Conservation (phyloP, 1,140 invertebrate species). For the Brachionus koreanus region DNA sequence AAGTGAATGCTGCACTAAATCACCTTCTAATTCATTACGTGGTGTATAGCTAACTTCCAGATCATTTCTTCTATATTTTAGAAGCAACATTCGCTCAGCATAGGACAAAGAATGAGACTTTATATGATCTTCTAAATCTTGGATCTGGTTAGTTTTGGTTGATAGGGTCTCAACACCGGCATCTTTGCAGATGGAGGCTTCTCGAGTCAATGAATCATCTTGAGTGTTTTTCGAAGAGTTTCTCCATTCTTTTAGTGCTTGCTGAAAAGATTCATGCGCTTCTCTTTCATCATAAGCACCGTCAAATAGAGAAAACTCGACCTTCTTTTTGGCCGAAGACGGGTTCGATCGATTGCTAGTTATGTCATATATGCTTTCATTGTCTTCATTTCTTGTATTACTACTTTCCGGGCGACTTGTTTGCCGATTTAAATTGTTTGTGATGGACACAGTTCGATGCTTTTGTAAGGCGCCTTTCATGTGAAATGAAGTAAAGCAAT, state of each 20-base stretch:
- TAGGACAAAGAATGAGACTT: conserved; percentile 46
- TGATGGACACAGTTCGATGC: conserved; percentile 55
- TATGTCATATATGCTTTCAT: conserved; percentile 9
- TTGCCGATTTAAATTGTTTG: conserved; percentile 45
- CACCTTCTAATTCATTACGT: not conserved
- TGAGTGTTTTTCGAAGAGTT: not conserved
- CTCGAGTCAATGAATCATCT: not conserved
- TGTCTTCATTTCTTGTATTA: not conserved
- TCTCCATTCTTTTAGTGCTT: conserved; percentile 56
- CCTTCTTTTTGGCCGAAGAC: not conserved
- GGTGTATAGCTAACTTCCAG: conserved; percentile 44
- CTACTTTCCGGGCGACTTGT: not conserved
- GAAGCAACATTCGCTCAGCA: conserved; percentile 54
- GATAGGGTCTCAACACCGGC: not conserved
- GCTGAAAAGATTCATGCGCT: conserved; percentile 55
- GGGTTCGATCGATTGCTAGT: not conserved
- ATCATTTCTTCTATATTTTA: conserved; percentile 53
- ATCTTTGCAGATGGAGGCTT: not conserved
- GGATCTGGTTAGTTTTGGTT: conserved; percentile 7
- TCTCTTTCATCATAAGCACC: conserved; percentile 55
- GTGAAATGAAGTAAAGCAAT: conserved; percentile 58
- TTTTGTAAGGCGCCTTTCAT: conserved; percentile 57
- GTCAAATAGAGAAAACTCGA: conserved; percentile 47
- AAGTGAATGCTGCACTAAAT: not conserved
- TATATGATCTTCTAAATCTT: conserved; percentile 24